Conservation (phyloP, 2,888 invertebrate species). For the Synanthedon myopaeformis region DNA sequence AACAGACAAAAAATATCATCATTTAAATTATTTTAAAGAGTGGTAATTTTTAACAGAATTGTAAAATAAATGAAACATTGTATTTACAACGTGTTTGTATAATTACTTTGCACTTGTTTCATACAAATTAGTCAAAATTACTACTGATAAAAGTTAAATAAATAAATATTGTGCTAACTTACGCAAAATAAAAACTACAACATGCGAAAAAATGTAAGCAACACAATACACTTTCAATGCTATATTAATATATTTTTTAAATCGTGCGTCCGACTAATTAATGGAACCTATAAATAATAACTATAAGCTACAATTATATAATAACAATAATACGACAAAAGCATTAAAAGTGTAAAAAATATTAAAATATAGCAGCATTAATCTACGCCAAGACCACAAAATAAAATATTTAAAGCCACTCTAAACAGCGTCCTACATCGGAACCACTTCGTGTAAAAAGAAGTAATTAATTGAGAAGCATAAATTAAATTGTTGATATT, state of each 20-base stretch:
- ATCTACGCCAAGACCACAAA: slow-evolving; percentile 24
- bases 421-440: slow-evolving; percentile 34
- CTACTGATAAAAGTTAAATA: slow-evolving; percentile 37
- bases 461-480: slow-evolving; percentile 11
- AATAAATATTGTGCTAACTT: slow-evolving; percentile 20
- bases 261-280: too few relatives aligned
- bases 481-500: slow-evolving; percentile 6
- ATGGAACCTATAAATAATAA: too few relatives aligned
- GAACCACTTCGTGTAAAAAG: slow-evolving; percentile 24
- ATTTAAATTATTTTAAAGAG: too few relatives aligned
- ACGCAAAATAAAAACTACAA: slow-evolving; percentile 43
- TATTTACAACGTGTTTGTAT: neutral
- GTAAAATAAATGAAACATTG: neutral
- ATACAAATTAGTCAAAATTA: slow-evolving; percentile 25
- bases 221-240: slow-evolving; percentile 2
- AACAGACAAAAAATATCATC: too few relatives aligned
- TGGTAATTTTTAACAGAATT: too few relatives aligned
- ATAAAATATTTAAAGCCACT: slow-evolving; percentile 44
- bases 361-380: slow-evolving; percentile 20
- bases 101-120: slow-evolving; percentile 42
- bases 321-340: slow-evolving; percentile 18
- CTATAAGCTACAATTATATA: neutral
- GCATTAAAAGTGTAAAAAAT: slow-evolving; percentile 34
- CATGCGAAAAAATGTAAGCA: slow-evolving; percentile 37
- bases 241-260: too few relatives aligned